phyloP scores from a whole-genome alignment of 1,140 invertebrate genomes.

The Nixonia krombeini region DNA sequence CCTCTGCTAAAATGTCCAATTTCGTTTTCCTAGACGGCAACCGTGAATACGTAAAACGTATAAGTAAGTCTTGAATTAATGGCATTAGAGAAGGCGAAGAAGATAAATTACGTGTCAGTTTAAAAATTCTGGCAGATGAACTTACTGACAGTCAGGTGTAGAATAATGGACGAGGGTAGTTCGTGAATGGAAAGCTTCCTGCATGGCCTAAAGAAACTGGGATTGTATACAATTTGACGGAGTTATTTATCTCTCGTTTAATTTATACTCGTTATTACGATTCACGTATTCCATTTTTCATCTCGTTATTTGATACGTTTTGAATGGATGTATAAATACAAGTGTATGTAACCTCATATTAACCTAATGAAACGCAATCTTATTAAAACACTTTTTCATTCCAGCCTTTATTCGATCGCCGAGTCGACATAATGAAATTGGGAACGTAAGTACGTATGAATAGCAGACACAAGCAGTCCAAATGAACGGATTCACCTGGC shows the following conservation, averaged over 20 bases:
- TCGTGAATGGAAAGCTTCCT: no score
- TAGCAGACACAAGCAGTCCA: background rate
- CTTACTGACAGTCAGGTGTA: slow-evolving; percentile 14
- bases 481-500: background rate
- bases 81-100: slow-evolving; percentile 3
- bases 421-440: background rate
- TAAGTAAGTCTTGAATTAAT: slow-evolving; percentile 24
- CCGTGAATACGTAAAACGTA: slow-evolving; percentile 10
- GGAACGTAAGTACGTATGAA: background rate
- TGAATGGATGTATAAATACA: no score
- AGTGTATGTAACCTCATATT: no score
- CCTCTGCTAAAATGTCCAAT: background rate
- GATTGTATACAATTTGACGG: no score
- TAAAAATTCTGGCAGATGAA: slow-evolving; percentile 16
- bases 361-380: background rate
- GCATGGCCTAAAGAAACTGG: no score
- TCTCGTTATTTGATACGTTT: background rate
- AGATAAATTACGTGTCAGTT: slow-evolving; percentile 16
- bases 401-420: background rate
- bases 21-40: background rate
- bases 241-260: no score
- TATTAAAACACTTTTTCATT: background rate
- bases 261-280: no score
- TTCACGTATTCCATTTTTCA: no score
- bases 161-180: slow-evolving; percentile 12